Base-by-base conservation (phyloP, 1,140 invertebrate genomes). In the Magallana angulata region DNA sequence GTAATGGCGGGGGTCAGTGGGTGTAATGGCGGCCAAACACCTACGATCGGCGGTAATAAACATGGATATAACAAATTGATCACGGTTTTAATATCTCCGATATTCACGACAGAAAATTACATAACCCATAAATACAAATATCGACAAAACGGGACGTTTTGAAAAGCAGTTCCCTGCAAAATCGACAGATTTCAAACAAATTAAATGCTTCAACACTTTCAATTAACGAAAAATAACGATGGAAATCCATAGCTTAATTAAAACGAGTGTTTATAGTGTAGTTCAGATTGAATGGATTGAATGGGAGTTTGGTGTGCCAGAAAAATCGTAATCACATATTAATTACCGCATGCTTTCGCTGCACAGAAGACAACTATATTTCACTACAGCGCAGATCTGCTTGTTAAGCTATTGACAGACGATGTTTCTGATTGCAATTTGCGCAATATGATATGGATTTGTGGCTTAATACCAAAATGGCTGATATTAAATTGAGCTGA, bases 201-300 rank as follows among this genome's bases (percentile, higher is more conserved):
- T 76, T 76, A 76, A 76, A 76, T 76, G 68, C 68, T 76, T 76
- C 68, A 12, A 76, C 68, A 76, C 68, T 76, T 76, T 76, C 68
- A 76, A 76, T 76, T 76, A 76, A 30, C 24, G 30, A 76, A 76
- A 62, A 76, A 76, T 30, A 76, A 12, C 24, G 8, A 76, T 76
- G 68, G 24, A 76, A 76, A 76, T 76, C 68, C 68, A 76, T 76
- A 76, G 24, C 24, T 76, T 76, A 76, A 76, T 76, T 76, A 76
- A 76, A 76, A 76, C 68, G 68, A 30, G 36, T 76, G 68, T 76
- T 76, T 76, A 76, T 30, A 12, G 7, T 76, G 68, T 30, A 76
- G 68, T 76, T 76, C 24, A 76, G 36, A 30, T 76, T 76, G 11
- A 76, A 76, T 76, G 24, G 68, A 76, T 3, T 76, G 68, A 76